Evolutionary conservation across 1,140 invertebrate genomes (phyloP).

Genomic region (Solenopsis fugax): DNA sequence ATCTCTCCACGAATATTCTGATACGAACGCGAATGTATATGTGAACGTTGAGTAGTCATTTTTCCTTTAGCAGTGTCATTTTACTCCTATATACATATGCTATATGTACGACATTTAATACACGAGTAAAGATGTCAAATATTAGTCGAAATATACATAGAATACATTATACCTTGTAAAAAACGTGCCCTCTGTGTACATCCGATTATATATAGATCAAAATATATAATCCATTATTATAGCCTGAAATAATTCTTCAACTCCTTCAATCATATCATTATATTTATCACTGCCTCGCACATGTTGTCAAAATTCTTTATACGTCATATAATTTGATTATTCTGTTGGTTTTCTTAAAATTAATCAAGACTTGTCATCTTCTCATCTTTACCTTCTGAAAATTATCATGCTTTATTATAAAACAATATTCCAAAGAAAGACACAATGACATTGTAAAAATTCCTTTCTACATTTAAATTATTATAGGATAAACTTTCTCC

Average conservation of each 20-base stretch:
- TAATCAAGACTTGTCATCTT: not conserved
- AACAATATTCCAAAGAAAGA: conserved; percentile 11
- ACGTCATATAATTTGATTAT: not conserved
- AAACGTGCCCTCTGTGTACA: conserved; percentile 41
- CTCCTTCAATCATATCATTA: not conserved
- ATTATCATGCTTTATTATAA: conserved; percentile 21
- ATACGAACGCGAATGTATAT: conserved; percentile 37
- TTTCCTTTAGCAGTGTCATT: conserved; percentile 39
- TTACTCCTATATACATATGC: conserved; percentile 32
- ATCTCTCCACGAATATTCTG: conserved; percentile 23
- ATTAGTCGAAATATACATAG: conserved; percentile 49
- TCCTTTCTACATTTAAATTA: not conserved
- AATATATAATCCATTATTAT: conserved; percentile 61
- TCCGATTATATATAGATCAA: conserved; percentile 28
- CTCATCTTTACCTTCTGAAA: not conserved
- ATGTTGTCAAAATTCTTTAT: not conserved
- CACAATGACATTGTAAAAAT: not conserved
- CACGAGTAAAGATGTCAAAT: conserved; percentile 36
- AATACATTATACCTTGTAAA: conserved; percentile 51
- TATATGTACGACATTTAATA: conserved; percentile 42
- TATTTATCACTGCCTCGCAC: not conserved
- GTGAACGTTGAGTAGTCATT: conserved; percentile 35
- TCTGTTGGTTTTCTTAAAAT: not conserved
- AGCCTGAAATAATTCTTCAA: conserved; percentile 19
- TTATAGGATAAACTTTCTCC: not conserved